phyloP scores from a whole-genome alignment of 2,113 vertebrate genomes.

The Platichthys flesus region DNA sequence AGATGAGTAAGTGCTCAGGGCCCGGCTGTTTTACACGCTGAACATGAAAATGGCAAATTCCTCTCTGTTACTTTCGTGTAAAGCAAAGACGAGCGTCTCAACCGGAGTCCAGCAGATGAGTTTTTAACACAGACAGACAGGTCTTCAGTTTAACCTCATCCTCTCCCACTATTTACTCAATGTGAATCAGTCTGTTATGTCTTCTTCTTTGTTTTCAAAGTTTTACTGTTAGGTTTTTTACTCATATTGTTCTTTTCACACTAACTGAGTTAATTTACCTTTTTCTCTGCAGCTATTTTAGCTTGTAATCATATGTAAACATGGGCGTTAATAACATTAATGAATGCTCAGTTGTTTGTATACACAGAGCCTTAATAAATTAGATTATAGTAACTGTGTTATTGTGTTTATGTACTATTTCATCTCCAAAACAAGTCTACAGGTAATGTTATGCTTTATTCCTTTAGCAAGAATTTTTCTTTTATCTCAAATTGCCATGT shows the following conservation, averaged over 20 bases:
- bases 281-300: neutral
- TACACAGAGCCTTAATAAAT: neutral
- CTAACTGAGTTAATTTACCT: neutral
- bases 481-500: neutral
- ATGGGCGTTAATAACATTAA: neutral
- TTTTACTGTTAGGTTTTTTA: neutral
- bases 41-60: conserved; percentile 40
- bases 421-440: too few species aligned
- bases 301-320: neutral
- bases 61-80: conserved; percentile 32
- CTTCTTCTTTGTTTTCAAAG: neutral
- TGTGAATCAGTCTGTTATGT: neutral
- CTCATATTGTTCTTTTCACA: neutral
- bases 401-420: too few species aligned
- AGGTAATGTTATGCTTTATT: too few species aligned
- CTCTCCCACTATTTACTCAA: neutral
- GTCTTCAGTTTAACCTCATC: neutral
- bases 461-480: too few species aligned
- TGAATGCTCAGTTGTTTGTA: neutral
- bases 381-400: neutral
- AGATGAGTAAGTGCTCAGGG: conserved; percentile 94
- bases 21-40: conserved; percentile 33
- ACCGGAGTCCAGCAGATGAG: conserved; percentile 7
- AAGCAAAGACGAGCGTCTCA: conserved; percentile 38
- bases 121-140: conserved; percentile 16